phyloP scores from a whole-genome alignment of 2,113 vertebrate genomes.

The Athene noctua region DNA sequence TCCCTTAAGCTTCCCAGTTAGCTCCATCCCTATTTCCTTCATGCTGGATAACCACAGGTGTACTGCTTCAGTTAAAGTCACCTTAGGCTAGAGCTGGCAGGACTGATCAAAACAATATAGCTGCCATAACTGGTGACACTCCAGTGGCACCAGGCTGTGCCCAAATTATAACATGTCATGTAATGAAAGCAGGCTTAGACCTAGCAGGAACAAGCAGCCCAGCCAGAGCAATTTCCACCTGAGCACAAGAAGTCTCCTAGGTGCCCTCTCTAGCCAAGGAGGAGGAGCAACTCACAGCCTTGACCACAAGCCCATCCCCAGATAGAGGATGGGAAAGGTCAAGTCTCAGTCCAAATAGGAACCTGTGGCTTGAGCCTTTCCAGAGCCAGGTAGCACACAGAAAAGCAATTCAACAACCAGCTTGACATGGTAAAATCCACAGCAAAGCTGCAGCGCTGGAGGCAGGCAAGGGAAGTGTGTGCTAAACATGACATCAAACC shows the following conservation, averaged over 20 bases:
- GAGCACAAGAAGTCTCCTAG: neutral
- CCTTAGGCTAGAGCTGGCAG: neutral
- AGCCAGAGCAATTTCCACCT: neutral
- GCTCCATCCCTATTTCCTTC: neutral
- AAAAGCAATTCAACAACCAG: neutral
- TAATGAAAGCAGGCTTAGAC: neutral
- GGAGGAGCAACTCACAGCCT: neutral
- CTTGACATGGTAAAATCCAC: accelerated
- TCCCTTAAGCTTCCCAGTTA: neutral
- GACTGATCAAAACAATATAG: neutral
- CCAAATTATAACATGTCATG: accelerated
- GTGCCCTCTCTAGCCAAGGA: neutral
- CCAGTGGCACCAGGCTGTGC: neutral
- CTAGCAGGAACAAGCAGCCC: neutral
- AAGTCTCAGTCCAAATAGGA: neutral
- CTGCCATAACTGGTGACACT: neutral
- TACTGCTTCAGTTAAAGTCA: neutral
- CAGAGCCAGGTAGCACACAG: neutral
- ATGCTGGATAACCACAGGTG: neutral
- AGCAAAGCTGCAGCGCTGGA: neutral
- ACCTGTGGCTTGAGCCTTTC: neutral
- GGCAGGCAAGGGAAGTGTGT: accelerated
- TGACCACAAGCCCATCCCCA: neutral
- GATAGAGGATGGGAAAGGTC: neutral
- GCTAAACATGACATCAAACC: neutral